A percentile compares a stretch with the other conserved stretches of the same genome.
Evolutionary conservation across 2,888 invertebrate genomes (phyloP).

Genomic region (Drosophila rubida): DNA sequence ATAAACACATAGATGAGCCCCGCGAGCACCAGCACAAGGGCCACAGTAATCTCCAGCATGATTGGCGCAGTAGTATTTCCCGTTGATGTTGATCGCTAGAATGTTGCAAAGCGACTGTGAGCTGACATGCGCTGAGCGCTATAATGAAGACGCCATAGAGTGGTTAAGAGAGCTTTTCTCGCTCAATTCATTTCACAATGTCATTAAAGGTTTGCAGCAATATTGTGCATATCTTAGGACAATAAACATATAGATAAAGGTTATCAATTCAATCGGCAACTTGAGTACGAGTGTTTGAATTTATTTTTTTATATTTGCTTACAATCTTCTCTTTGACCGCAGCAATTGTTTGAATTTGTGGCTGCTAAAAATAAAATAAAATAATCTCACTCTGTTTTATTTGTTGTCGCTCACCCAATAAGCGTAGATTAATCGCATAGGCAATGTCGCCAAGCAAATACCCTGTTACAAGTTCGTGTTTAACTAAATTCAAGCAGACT

Average conservation of each 20-base stretch:
- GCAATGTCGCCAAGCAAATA: not conserved
- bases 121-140: not conserved
- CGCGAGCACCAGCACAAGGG: conserved; percentile 22
- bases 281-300: not conserved
- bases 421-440: not conserved
- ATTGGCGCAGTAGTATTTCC: not conserved
- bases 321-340: not conserved
- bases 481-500: too few relatives aligned
- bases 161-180: conserved; percentile 11
- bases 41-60: conserved; percentile 57
- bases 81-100: not conserved
- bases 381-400: not conserved
- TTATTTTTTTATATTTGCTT: conserved; percentile 2
- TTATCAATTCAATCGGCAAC: conserved; percentile 5
- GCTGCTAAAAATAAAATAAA: not conserved
- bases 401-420: not conserved
- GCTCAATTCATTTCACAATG: conserved; percentile 5
- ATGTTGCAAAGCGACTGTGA: conserved; percentile 18
- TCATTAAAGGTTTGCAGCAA: not conserved
- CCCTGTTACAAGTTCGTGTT: not conserved
- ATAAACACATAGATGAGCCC: conserved; percentile 69
- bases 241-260: conserved; percentile 10
- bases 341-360: not conserved
- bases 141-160: not conserved
- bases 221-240: not conserved